Conservation (phyloP, 2,113 vertebrate genomes). For the Phylloscopus whistleri region DNA sequence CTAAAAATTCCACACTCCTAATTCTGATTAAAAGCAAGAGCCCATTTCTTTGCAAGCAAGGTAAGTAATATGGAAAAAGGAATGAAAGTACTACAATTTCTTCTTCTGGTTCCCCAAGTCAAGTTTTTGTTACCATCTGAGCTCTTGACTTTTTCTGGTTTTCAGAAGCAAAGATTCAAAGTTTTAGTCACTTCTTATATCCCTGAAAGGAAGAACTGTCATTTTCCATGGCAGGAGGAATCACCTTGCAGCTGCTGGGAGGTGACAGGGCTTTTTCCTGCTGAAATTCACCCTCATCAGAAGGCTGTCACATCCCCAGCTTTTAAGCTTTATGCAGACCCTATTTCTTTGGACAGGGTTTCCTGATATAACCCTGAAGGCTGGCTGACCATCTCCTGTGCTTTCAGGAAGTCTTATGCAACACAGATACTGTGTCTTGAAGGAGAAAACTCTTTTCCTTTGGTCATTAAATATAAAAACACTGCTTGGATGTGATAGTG, state of each 20-base stretch:
- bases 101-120: not conserved
- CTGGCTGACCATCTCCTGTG: not conserved
- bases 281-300: not conserved
- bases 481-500: not conserved
- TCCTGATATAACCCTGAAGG: not conserved
- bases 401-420: constrained; percentile 13
- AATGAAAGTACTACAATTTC: not conserved
- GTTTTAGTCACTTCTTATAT: not conserved
- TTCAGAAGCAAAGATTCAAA: not conserved
- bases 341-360: not conserved
- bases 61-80: not conserved
- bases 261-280: not conserved
- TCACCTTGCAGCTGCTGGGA: not conserved
- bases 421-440: not conserved
- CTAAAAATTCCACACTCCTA: not conserved
- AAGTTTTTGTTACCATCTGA: not conserved
- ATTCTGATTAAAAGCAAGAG: not conserved
- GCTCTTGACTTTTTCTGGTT: not conserved
- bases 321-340: not conserved
- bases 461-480: constrained; percentile 27
- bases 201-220: not conserved
- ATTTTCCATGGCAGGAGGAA: not conserved
- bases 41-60: not conserved
- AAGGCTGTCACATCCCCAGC: not conserved
- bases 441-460: not conserved